Conservation (phyloP, 2,113 vertebrate species). For the Cyprinodon brontotheroides region DNA sequence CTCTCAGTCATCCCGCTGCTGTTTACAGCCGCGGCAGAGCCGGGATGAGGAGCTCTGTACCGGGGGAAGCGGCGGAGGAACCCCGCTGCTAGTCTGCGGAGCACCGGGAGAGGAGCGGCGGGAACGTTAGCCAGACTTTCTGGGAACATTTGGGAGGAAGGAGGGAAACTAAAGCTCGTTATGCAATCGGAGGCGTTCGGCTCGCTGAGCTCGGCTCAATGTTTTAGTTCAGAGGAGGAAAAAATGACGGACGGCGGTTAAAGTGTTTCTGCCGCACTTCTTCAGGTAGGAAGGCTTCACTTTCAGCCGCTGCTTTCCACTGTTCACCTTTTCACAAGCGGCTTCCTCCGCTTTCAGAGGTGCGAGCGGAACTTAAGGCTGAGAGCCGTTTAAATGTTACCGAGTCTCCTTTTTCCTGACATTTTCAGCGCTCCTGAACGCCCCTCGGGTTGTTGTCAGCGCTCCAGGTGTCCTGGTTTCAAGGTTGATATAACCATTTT, state of each 20-base stretch:
- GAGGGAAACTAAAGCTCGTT: constrained; percentile 39
- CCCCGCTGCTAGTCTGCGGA: constrained; percentile 12
- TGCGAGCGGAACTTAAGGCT: no score
- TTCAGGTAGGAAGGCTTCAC: constrained; percentile 66
- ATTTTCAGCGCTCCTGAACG: constrained; percentile 42
- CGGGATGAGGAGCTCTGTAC: constrained; percentile 67
- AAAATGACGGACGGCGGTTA: constrained; percentile 30
- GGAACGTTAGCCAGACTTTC: not conserved
- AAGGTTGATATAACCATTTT: constrained; percentile 59
- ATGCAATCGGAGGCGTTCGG: constrained; percentile 61
- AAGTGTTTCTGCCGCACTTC: constrained; percentile 49
- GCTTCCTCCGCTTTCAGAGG: constrained; percentile 8
- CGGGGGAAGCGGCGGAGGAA: constrained; percentile 56
- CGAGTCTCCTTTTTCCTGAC: not conserved
- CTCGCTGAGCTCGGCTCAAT: constrained; percentile 17
- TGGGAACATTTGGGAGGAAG: no score
- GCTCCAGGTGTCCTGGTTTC: constrained; percentile 46
- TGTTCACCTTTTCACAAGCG: constrained; percentile 27
- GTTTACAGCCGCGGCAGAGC: constrained; percentile 75
- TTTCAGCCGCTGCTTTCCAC: not conserved
- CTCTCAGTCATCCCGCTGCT: constrained; percentile 72
- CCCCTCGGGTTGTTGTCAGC: constrained; percentile 41
- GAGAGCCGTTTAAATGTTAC: constrained; percentile 1
- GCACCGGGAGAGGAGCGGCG: not conserved
- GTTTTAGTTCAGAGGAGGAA: not conserved